Conservation (phyloP, 2,113 vertebrate genomes). For the Apodemus sylvaticus region DNA sequence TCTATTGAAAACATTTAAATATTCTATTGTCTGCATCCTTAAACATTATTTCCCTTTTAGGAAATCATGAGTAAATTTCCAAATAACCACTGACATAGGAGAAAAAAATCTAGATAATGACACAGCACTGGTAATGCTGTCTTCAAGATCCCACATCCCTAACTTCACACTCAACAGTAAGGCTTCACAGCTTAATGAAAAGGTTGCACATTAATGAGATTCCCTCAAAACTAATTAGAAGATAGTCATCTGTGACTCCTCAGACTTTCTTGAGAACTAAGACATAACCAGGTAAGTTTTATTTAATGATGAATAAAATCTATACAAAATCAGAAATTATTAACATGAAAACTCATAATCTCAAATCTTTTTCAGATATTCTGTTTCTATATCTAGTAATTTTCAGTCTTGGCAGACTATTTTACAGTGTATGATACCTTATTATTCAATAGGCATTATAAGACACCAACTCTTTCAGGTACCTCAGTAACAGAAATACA, state of each 20-base stretch:
- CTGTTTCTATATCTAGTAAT: background rate
- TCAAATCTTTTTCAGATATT: slow-evolving; percentile 34
- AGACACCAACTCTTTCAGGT: background rate
- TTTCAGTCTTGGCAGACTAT: background rate
- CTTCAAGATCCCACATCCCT: background rate
- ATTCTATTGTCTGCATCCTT: background rate
- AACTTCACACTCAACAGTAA: background rate
- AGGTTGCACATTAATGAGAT: background rate
- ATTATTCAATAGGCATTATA: slow-evolving; percentile 1
- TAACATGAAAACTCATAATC: background rate
- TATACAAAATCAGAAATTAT: background rate
- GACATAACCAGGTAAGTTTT: slow-evolving; percentile 5
- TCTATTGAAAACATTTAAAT: background rate
- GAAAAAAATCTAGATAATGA: background rate
- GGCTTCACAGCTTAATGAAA: background rate
- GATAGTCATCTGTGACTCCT: background rate
- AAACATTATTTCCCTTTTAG: background rate
- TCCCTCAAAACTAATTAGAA: background rate
- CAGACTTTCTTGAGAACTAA: background rate
- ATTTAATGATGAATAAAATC: slow-evolving; percentile 35
- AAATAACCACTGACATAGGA: background rate
- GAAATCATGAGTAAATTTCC: background rate
- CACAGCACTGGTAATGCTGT: background rate
- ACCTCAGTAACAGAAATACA: background rate
- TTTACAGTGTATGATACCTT: background rate